Conservation (phyloP, 2,113 vertebrate genomes). For the Oryzias curvinotus region DNA sequence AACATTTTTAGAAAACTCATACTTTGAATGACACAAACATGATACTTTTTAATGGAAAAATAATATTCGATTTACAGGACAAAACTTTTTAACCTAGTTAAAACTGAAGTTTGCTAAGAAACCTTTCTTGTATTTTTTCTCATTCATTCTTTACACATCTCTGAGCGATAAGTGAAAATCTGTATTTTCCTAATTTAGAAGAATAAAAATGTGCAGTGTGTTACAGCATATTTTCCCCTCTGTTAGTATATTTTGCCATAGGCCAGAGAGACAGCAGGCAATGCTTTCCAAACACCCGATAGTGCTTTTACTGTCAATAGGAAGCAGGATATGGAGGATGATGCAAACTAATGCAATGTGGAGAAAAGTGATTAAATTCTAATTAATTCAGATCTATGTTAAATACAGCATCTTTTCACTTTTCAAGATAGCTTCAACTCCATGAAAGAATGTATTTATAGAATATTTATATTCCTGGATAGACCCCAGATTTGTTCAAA, state of each 20-base stretch:
- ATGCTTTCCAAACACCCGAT: constrained; percentile 34
- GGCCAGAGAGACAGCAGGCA: constrained; percentile 42
- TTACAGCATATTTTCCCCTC: constrained; percentile 40
- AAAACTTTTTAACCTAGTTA: too few relatives aligned
- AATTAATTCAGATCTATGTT: constrained; percentile 69
- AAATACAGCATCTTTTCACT: constrained; percentile 58
- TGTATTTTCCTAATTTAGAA: constrained; percentile 25
- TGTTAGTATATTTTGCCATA: constrained; percentile 37
- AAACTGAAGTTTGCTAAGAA: background rate
- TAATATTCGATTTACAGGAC: too few relatives aligned
- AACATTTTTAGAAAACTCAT: too few relatives aligned
- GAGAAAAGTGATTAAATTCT: constrained; percentile 60
- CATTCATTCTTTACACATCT: background rate
- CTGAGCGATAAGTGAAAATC: constrained; percentile 9
- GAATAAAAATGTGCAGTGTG: constrained; percentile 24
- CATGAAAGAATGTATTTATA: constrained; percentile 52
- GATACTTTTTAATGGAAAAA: too few relatives aligned
- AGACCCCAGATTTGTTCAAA: too few relatives aligned
- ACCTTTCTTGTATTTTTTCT: background rate
- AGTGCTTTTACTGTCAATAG: constrained; percentile 34
- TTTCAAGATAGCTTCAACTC: constrained; percentile 46
- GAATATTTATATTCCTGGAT: too few relatives aligned
- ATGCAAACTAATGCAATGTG: constrained; percentile 58
- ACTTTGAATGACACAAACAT: too few relatives aligned
- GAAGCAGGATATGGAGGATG: constrained; percentile 25